A percentile compares a stretch with the other conserved stretches of the same genome.
phyloP scores from a whole-genome alignment of 2,113 vertebrate species.

The Apteryx owenii region DNA sequence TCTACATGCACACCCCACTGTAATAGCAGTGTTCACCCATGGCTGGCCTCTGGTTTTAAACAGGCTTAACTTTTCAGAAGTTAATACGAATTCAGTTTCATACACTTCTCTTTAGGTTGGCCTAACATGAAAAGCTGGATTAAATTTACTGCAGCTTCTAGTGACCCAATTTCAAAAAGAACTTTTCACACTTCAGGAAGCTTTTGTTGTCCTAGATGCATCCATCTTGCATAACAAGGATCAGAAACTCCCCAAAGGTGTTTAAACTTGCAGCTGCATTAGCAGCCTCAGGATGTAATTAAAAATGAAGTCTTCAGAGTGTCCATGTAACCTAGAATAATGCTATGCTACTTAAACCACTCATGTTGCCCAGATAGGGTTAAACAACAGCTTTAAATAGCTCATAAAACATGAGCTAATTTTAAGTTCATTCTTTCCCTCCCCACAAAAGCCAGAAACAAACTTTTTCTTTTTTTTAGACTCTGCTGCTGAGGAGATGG shows the following conservation, averaged over 20 bases:
- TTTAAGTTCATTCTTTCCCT: constrained; percentile 7
- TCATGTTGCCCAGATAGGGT: neutral
- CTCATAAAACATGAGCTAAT: neutral
- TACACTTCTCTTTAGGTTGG: neutral
- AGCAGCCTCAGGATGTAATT: neutral
- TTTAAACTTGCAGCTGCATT: neutral
- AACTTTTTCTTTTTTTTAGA: neutral
- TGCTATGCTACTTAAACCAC: neutral
- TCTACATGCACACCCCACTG: neutral
- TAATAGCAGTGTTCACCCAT: neutral
- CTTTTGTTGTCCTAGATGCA: neutral
- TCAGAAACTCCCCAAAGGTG: neutral
- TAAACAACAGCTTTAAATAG: constrained; percentile 20
- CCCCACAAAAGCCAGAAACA: neutral
- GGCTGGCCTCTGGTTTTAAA: neutral
- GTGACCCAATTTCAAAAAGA: neutral
- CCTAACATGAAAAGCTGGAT: neutral
- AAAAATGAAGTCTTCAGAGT: neutral
- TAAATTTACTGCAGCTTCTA: neutral
- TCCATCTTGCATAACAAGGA: neutral
- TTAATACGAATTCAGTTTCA: neutral
- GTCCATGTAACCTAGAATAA: neutral
- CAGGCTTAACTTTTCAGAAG: neutral
- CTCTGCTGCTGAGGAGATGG: neutral
- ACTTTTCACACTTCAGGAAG: constrained; percentile 2